phyloP scores from a whole-genome alignment of 2,888 invertebrate genomes.

The Polymixis flavicincta region DNA sequence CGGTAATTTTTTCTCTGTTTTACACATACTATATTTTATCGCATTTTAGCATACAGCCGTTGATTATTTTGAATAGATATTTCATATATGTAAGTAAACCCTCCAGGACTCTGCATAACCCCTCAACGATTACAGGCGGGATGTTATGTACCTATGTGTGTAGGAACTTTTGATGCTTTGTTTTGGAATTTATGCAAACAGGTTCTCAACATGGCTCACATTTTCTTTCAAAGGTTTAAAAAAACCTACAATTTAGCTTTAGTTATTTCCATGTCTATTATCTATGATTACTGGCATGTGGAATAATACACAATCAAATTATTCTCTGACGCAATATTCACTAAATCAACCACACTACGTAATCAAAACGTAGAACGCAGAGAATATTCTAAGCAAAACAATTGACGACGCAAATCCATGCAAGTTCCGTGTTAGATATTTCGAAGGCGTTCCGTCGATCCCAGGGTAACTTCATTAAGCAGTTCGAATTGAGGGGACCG shows the following conservation, averaged over 20 bases:
- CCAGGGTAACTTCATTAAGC: constrained; percentile 76
- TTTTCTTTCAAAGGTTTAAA: not conserved
- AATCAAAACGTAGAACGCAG: constrained; percentile 1
- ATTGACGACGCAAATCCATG: constrained; percentile 48
- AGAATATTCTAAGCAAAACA: constrained; percentile 45
- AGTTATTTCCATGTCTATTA: too few species aligned
- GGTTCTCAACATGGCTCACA: too few species aligned
- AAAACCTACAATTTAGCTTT: not conserved
- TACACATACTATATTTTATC: too few species aligned
- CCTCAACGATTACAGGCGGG: too few species aligned
- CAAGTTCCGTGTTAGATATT: constrained; percentile 56
- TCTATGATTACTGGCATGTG: not conserved
- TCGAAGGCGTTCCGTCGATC: constrained; percentile 62
- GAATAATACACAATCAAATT: not conserved
- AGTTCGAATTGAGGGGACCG: constrained; percentile 69
- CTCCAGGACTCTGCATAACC: too few species aligned
- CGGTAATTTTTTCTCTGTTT: too few species aligned
- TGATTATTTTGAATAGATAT: too few species aligned
- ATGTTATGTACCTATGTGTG: too few species aligned
- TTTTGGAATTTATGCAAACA: too few species aligned
- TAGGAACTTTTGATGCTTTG: too few species aligned
- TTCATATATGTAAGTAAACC: too few species aligned
- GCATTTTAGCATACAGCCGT: too few species aligned
- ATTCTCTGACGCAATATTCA: not conserved
- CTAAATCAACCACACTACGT: not conserved